Conservation (phyloP, 2,888 invertebrate genomes). For the Rhagonycha lutea region DNA sequence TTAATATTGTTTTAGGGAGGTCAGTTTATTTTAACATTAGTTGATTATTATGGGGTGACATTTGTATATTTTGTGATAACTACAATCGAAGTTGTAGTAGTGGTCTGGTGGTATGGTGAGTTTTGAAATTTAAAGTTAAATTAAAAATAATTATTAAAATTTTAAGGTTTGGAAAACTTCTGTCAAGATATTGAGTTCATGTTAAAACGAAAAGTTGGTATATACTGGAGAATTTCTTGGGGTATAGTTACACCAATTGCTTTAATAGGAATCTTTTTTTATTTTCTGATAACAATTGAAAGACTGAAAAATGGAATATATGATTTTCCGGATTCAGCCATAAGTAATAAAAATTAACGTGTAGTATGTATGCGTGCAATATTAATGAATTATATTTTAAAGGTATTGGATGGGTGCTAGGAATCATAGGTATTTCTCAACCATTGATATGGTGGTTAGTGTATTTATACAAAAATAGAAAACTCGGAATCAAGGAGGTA, state of each 20-base stretch:
- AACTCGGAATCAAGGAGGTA: background rate
- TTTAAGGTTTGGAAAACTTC: constrained; percentile 61
- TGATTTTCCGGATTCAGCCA: constrained; percentile 63
- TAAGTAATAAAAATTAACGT: background rate
- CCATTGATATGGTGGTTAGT: constrained; percentile 28
- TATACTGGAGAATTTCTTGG: constrained; percentile 82
- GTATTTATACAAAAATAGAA: constrained; percentile 27
- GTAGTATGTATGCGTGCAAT: background rate
- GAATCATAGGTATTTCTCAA: constrained; percentile 29
- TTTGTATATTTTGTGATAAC: constrained; percentile 64
- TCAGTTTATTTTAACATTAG: constrained; percentile 62
- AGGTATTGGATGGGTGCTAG: constrained; percentile 33
- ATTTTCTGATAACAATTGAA: constrained; percentile 64
- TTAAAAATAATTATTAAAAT: background rate
- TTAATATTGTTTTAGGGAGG: constrained; percentile 58
- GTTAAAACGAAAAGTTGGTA: constrained; percentile 67
- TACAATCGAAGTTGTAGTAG: constrained; percentile 60
- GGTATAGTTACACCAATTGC: constrained; percentile 69
- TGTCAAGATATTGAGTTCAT: constrained; percentile 77
- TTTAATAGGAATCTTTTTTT: constrained; percentile 69
- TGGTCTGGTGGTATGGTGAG: constrained; percentile 66
- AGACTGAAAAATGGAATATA: constrained; percentile 63
- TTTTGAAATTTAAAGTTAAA: background rate
- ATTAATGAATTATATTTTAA: background rate
- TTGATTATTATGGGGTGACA: constrained; percentile 65